These are phyloP conservation scores for Meliscaeva auricollis DNA, from an alignment of 2,888 invertebrate species.

Conservation along the genomic window DNA sequence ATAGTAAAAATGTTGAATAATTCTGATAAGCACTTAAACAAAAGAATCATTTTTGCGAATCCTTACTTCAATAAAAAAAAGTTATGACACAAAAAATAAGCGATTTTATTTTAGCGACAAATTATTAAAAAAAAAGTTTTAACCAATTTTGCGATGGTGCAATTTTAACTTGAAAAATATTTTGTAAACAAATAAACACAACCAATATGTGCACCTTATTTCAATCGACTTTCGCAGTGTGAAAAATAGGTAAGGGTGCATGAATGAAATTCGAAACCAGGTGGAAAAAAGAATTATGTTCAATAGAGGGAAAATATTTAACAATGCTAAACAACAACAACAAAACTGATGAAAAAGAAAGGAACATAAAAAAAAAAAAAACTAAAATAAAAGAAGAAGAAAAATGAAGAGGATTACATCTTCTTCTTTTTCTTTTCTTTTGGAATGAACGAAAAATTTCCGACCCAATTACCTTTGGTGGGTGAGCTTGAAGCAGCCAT, in stretches of 20 bases:
- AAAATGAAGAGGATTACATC: conserved; percentile 53
- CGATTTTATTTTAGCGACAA: too few relatives aligned
- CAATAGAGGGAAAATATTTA: conserved; percentile 49
- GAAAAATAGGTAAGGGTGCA: not conserved
- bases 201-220: not conserved
- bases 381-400: not conserved
- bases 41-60: too few relatives aligned
- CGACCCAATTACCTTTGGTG: conserved; percentile 59
- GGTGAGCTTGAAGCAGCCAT: conserved; percentile 32
- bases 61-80: too few relatives aligned
- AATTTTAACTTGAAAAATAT: not conserved
- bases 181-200: not conserved
- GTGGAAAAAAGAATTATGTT: conserved; percentile 30
- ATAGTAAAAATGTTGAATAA: too few relatives aligned
- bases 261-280: conserved; percentile 36
- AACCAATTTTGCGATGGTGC: too few relatives aligned
- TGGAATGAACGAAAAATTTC: conserved; percentile 54
- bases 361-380: not conserved
- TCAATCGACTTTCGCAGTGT: not conserved
- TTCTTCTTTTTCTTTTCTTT: conserved; percentile 32
- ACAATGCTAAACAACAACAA: conserved; percentile 16
- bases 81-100: too few relatives aligned
- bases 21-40: too few relatives aligned
- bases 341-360: conserved; percentile 2
- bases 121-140: too few relatives aligned